Base-by-base conservation (phyloP, 2,113 vertebrate genomes). In the Rhegmatorhina hoffmannsi region DNA sequence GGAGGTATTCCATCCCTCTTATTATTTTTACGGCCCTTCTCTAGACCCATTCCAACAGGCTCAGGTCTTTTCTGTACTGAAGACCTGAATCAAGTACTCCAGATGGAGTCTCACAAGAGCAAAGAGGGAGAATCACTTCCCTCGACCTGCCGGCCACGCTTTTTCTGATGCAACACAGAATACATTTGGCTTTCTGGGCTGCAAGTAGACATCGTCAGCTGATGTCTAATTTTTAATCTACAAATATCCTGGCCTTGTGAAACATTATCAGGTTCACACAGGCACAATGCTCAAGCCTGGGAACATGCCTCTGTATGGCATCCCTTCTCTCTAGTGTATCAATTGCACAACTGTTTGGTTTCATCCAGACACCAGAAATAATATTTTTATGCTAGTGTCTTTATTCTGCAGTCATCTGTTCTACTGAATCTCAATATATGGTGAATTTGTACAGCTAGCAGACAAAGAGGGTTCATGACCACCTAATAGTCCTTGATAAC, bases 111-210 rank as follows among this genome's bases (percentile, higher is more conserved):
- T 70, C 21, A 31, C 5, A 11, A 68, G 19, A 23, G 5, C 9
- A 64, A 38, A 49, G 11, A 2, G 4, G 4, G 5, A 36, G 17
- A 55, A 55, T 56, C 34, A 56, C 3, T 4, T 25, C 16, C 17
- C 12, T 40, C 3, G 4, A 17, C 12, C 10, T 46, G 24, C 33
- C 56, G 47, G 9, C 2, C 28, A 38, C 1, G 0, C 3, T n/a
- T 38, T 13, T 84, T 50, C 60, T 73, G 2, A 46, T 47, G 21
- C 25, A 68, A 5, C 2, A 6, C 15, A 62, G 15, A 23, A 16
- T 21, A 17, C 2, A 2, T 21, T 21, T 52, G 33, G 5, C 7
- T 69, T 63, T 63, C 49, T 69, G 43, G 12, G 11, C 29, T 63
- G 21, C 36, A 52, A 63, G 6, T 4, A 4, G 6, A 63, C 18